These are phyloP conservation scores for Atlantisia rogersi DNA, from an alignment of 2,113 vertebrate species.

Conservation along the genomic window DNA sequence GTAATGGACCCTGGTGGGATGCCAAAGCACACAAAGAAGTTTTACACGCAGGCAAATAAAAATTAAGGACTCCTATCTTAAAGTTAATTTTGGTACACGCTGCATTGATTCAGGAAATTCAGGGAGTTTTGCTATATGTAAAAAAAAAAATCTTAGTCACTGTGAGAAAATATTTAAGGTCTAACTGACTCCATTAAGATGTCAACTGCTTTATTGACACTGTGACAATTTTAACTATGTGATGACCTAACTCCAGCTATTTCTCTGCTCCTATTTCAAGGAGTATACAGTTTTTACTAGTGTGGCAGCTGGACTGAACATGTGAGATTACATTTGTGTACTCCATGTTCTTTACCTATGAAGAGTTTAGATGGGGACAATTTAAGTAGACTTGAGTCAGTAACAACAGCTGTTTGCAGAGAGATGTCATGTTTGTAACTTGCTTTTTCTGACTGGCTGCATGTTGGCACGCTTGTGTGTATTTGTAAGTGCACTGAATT, in stretches of 20 bases:
- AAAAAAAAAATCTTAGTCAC: neutral
- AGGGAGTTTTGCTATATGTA: neutral
- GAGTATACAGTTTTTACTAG: neutral
- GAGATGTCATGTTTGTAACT: neutral
- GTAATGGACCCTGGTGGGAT: neutral
- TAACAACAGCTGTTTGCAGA: neutral
- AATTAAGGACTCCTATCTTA: neutral
- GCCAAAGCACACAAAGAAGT: neutral
- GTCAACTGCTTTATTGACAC: neutral
- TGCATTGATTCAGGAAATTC: neutral
- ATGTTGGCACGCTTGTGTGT: neutral
- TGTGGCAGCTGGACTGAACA: neutral
- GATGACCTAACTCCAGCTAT: neutral
- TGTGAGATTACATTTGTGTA: neutral
- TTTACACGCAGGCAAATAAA: neutral
- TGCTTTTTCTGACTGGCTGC: neutral
- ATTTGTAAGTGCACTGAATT: slow-evolving; percentile 5
- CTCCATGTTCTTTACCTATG: neutral
- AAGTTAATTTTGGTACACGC: neutral
- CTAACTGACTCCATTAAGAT: neutral
- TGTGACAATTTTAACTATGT: neutral
- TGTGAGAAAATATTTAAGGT: neutral
- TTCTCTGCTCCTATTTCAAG: neutral
- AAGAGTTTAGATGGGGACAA: neutral
- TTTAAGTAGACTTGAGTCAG: neutral